A percentile compares a stretch with the other conserved stretches of the same genome.
Conservation (phyloP, 2,888 invertebrate species). For the Mantis religiosa region DNA sequence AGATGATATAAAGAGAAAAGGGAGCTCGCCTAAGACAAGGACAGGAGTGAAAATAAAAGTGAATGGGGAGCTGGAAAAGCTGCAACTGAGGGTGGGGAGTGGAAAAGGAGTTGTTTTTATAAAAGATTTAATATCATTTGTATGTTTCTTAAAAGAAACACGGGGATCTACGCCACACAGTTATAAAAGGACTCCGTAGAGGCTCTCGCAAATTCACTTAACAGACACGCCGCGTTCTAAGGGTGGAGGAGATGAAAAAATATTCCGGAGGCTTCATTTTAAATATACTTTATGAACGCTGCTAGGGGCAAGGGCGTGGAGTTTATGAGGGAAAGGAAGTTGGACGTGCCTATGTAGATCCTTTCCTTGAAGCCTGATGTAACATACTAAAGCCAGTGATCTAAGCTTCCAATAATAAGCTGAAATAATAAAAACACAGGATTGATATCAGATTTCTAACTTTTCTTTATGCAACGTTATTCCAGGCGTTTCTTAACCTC, state of each 20-base stretch:
- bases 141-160: constrained; percentile 26
- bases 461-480: too few relatives aligned
- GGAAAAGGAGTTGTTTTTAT: constrained; percentile 21
- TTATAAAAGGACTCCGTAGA: constrained; percentile 20
- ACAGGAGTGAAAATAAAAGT: neutral
- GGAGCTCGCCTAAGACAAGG: neutral
- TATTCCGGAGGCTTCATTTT: neutral
- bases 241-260: neutral
- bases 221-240: neutral
- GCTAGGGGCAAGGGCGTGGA: neutral
- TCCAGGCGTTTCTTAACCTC: too few relatives aligned
- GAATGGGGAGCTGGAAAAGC: neutral
- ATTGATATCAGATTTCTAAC: too few relatives aligned
- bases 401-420: neutral
- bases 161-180: constrained; percentile 7
- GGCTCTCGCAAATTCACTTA: constrained; percentile 26
- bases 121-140: constrained; percentile 30
- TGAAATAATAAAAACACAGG: neutral
- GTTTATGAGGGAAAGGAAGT: neutral
- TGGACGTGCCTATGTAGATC: neutral
- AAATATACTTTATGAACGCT: neutral
- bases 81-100: neutral
- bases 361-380: neutral
- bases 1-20: neutral
- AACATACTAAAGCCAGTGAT: neutral